Conservation (phyloP, 1,140 invertebrate genomes). For the Drosophila sturtevanti region DNA sequence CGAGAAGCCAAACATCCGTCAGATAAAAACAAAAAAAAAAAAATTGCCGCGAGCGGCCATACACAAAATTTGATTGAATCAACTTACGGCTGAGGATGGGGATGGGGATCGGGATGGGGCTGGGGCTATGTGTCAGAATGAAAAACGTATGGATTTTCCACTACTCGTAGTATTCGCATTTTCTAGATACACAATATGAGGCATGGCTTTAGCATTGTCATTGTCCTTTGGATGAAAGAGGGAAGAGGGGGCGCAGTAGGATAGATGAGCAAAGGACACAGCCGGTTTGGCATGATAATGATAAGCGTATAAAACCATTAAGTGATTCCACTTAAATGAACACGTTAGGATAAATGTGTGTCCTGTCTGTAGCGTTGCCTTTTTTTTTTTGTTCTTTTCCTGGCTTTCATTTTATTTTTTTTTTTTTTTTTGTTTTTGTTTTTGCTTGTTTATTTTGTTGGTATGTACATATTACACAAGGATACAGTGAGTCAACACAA, state of each 20-base stretch:
- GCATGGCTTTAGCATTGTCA: slow-evolving; percentile 3
- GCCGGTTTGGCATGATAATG: slow-evolving; percentile 61
- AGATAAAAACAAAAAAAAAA: slow-evolving; percentile 68
- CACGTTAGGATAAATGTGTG: slow-evolving; percentile 67
- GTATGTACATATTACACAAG: slow-evolving; percentile 6
- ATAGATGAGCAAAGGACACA: not conserved
- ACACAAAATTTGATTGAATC: slow-evolving; percentile 69
- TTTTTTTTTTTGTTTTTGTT: slow-evolving; percentile 9
- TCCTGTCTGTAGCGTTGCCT: slow-evolving; percentile 4
- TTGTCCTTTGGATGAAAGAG: slow-evolving; percentile 10
- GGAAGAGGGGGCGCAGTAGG: too few relatives aligned
- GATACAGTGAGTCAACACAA: not conserved
- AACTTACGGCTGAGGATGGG: slow-evolving; percentile 27
- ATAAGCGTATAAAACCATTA: slow-evolving; percentile 80
- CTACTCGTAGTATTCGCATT: not conserved
- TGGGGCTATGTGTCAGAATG: slow-evolving; percentile 1
- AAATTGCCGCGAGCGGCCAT: slow-evolving; percentile 39
- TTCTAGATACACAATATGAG: slow-evolving; percentile 1
- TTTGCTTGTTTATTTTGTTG: slow-evolving; percentile 12
- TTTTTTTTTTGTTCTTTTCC: slow-evolving; percentile 8
- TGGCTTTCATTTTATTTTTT: not conserved
- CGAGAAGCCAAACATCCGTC: slow-evolving; percentile 69
- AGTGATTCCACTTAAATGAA: slow-evolving; percentile 79
- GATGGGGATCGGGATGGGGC: not conserved
- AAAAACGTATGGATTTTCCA: slow-evolving; percentile 2